Evolutionary conservation across 2,113 vertebrate genomes (phyloP).

Genomic region (Montifringilla adamsi): DNA sequence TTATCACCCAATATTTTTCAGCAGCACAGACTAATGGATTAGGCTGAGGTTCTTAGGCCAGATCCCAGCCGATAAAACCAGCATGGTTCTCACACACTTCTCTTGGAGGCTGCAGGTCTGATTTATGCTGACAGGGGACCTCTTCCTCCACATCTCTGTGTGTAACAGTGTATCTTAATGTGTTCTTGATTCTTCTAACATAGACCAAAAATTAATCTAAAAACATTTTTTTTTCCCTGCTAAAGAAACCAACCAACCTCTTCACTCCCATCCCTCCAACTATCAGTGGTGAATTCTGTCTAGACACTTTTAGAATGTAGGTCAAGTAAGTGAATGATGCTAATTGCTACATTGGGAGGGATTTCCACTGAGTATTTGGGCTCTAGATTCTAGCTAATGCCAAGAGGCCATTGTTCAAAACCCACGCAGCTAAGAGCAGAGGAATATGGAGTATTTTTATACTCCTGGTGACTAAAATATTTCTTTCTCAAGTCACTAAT

Average conservation of each 20-base stretch:
- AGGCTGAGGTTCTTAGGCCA: background rate
- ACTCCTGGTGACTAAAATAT: conserved; percentile 55
- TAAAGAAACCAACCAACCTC: background rate
- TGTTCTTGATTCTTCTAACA: background rate
- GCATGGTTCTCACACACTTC: background rate
- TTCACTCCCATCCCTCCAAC: background rate
- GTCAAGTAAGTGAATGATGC: conserved; percentile 50
- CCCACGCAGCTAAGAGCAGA: conserved; percentile 4
- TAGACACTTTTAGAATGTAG: conserved; percentile 40
- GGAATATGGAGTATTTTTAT: conserved; percentile 42
- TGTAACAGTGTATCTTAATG: background rate
- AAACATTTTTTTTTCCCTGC: background rate
- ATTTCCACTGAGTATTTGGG: conserved; percentile 60
- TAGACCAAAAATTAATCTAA: background rate
- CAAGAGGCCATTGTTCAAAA: conserved; percentile 48
- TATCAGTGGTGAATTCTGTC: conserved; percentile 26
- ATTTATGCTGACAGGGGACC: background rate
- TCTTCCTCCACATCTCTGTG: background rate
- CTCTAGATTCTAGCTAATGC: conserved; percentile 52
- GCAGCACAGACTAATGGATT: background rate
- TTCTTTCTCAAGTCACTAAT: conserved; percentile 58
- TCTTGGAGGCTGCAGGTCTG: background rate
- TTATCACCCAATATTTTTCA: background rate
- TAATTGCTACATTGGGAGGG: conserved; percentile 27
- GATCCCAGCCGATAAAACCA: background rate